Evolutionary conservation across 2,797 vertebrate genomes (phyloP), one percentile per base, ranked within the genome.

Genomic region (Petrocephalus schoutedeni): DNA sequence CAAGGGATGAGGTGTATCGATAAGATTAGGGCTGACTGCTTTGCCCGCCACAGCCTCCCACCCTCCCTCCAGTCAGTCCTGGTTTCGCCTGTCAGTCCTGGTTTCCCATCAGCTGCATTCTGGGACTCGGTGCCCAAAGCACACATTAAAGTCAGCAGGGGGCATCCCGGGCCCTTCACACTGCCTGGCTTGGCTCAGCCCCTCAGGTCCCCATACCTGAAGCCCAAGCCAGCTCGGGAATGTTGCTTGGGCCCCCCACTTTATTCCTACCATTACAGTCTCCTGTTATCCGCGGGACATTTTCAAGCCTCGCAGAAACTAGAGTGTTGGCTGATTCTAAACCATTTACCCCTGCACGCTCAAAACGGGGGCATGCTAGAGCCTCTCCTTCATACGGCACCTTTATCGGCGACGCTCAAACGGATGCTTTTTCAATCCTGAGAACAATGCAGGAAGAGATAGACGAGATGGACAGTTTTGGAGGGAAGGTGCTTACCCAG

Each of bases 401-500:
- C 36, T 45, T 77, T 45, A 77, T 45, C 2, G 19, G 71, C 36
- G 45, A 9, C 41, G 41, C 71, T 77, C 71, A 45, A n/a, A 19
- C 5, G 28, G 28, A 28, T 28, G 28, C 28, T 9, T 49, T 41
- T 77, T 45, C 19, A 41, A 45, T 77, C 36, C 16, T 77, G 71
- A 19, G 6, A 77, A 49, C 36, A 77, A 77, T 82, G 58, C 2
- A 87, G 23, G 23, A 16, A 54, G 41, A 83, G 64, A 57, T 36
- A 84, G 19, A 77, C 80, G 2, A 51, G 32, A 61, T 77, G 2
- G 57, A 45, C 49, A 82, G 90, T 93, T 93, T 94, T 91, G 95
- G 58, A 86, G 36, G 93, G 94, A 94, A 93, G 92, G 93, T 92
- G 95, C 95, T 96, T 96, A 96, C 96, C 96, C 94, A 95, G 28